Base-by-base conservation (phyloP, 2,888 invertebrate genomes). In the Agelastica alni region DNA sequence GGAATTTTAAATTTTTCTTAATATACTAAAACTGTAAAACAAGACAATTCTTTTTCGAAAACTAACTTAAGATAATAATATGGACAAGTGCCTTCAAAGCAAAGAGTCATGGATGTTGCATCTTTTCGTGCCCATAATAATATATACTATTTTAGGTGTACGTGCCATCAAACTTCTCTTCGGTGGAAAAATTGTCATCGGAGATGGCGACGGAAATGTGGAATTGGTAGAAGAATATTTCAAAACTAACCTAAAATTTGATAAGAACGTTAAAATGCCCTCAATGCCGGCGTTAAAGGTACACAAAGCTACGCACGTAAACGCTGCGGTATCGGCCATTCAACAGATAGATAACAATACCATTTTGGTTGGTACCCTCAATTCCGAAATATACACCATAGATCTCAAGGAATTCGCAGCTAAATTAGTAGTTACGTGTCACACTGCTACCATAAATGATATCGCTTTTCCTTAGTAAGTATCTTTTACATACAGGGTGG, bases 121-220 rank as follows among this genome's bases (percentile, higher is more conserved):
- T n/a, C n/a, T n/a, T n/a, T n/a, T n/a, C n/a, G n/a, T n/a, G n/a
- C n/a, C n/a, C n/a, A n/a, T n/a, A n/a, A n/a, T n/a, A n/a, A n/a
- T n/a, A n/a, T n/a, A n/a, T n/a, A n/a, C n/a, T 17, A 55, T 51
- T 62, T 42, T 74, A 79, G 88, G 88, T 13, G 84, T 91, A 1
- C 83, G 86, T 49, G 81, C 85, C 0, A 78, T 90, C 9, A 69
- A 85, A 12, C 78, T 88, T 46, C 73, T 89, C 68, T 78, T 79
- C 0, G 80, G 82, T 43, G 84, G 84, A 0, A 80, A 81, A 55
- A 67, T 91, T 14, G 75, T 94, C 2, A 84, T 95, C 53, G 96
- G 95, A 0, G 85, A 89, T 2, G 96, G 96, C 0, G 88, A 93
- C 75, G 96, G 96, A 0, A 85, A 85, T 0, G 76, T 95, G 0